A percentile compares a stretch with the other conserved stretches of the same genome.
These are phyloP conservation scores for Quadroppia sp. DNA, from an alignment of 2,888 invertebrate species.

Conservation along the genomic window DNA sequence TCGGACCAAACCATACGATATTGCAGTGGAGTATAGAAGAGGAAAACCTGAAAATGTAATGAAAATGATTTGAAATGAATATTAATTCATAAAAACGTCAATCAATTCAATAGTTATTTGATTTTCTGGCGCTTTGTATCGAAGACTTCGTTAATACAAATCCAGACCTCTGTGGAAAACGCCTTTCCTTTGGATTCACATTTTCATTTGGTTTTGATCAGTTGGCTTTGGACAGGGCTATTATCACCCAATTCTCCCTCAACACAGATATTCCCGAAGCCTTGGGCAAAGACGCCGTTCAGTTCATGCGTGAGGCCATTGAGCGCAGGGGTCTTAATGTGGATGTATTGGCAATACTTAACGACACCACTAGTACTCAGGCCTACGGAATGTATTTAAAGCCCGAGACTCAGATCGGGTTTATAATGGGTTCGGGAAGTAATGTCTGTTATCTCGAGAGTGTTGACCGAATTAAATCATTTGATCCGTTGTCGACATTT, in stretches of 20 bases:
- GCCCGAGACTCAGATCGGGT: conserved; percentile 63
- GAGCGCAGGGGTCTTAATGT: conserved; percentile 56
- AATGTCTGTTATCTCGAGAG: conserved; percentile 77
- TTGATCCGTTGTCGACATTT: conserved; percentile 32
- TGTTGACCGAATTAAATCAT: conserved; percentile 61
- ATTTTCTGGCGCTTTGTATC: conserved; percentile 71
- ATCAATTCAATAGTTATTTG: conserved; percentile 59
- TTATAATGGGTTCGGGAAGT: conserved; percentile 74
- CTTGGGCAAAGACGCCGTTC: conserved; percentile 64
- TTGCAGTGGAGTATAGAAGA: conserved; percentile 22
- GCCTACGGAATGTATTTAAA: conserved; percentile 67
- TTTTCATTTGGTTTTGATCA: conserved; percentile 80
- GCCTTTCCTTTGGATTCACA: conserved; percentile 64
- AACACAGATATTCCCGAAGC: conserved; percentile 68
- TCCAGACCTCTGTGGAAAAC: neutral
- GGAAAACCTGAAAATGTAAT: conserved; percentile 31
- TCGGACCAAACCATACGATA: conserved; percentile 33
- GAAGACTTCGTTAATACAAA: conserved; percentile 33
- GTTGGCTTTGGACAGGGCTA: conserved; percentile 66
- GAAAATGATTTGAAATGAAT: neutral
- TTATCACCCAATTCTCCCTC: conserved; percentile 75
- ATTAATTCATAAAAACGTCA: neutral
- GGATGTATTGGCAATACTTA: conserved; percentile 68
- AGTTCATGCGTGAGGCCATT: conserved; percentile 63
- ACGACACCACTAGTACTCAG: conserved; percentile 66